Conservation (phyloP, 2,113 vertebrate species). For the Gasterosteus nipponicus region DNA sequence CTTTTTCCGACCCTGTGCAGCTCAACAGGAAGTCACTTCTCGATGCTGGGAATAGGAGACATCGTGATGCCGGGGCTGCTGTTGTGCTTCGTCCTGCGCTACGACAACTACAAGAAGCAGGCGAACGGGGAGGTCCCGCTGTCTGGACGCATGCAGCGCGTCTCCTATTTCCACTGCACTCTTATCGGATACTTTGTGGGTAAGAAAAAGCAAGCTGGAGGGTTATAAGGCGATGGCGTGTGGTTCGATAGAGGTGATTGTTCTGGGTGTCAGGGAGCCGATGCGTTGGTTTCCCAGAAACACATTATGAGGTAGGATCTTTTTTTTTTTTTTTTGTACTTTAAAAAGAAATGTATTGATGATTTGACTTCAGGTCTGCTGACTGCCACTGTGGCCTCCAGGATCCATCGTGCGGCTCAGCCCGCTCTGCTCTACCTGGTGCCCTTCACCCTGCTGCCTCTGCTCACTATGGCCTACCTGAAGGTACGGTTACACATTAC, state of each 20-base stretch:
- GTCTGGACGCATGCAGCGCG: constrained; percentile 97
- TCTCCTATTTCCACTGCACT: constrained; percentile 99
- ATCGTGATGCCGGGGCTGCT: constrained; percentile 99
- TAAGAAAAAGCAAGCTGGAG: constrained; percentile 76
- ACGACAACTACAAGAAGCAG: constrained; percentile 99
- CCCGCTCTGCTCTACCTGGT: constrained; percentile 98
- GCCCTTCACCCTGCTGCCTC: constrained; percentile 98
- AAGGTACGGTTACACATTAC: constrained; percentile 83
- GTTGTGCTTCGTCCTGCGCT: constrained; percentile 97
- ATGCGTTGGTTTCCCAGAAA: background rate
- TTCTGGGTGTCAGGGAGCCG: background rate
- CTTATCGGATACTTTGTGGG: constrained; percentile 99
- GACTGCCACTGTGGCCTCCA: constrained; percentile 97
- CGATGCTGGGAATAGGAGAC: constrained; percentile 98
- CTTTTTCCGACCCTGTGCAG: constrained; percentile 68
- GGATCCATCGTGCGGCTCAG: constrained; percentile 97
- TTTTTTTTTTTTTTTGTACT: background rate
- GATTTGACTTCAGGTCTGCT: constrained; percentile 86
- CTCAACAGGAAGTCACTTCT: constrained; percentile 98
- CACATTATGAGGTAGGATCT: background rate
- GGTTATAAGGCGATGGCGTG: background rate
- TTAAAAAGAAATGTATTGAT: background rate
- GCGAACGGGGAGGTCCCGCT: constrained; percentile 88
- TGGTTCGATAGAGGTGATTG: background rate
- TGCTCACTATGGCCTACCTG: constrained; percentile 99